Base-by-base conservation (phyloP, 2,888 invertebrate genomes). In the Trachelus tabidus region DNA sequence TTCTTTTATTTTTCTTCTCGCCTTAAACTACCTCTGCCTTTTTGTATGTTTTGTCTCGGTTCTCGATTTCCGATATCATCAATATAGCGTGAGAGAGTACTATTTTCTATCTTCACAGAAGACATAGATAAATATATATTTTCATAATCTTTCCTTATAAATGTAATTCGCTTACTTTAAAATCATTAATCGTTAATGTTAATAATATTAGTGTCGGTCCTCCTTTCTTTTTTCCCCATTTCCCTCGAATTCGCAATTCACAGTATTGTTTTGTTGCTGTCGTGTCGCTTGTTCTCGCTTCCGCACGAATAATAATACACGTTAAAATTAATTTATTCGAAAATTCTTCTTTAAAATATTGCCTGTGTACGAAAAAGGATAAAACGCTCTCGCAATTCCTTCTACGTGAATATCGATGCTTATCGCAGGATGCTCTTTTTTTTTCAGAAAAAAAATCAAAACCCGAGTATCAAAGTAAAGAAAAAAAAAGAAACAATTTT, bases 91-190 rank as follows among this genome's bases (percentile, higher is more conserved):
- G 91, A 91, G 90, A 92, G 91, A 91, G 90, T 92, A 90, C 90
- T 90, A 91, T 91, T 91, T 91, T 90, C 90, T 90, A 92, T 92
- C 92, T 92, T 92, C 92, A 92, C 92, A 92, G 92, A 92, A 91
- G 92, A 92, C 91, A 92, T 92, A 92, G 91, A 91, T 91, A 92
- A 91, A 91, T 91, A 91, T 92, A 92, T 92, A 92, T 92, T 92
- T 92, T 90, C 89, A 91, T 91, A 89, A 91, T 92, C 90, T 91
- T 92, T 91, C 85, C 91, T 91, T 91, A 91, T 89, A 91, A 91
- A 91, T 91, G 91, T 91, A 92, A 90, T 91, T 91, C 88, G 88
- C 91, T 90, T 91, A 91, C 82, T 90, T 90, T 90, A 88, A 91
- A 90, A 88, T 91, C 87, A 89, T 91, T 90, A 90, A 85, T 88